Evolutionary conservation across 2,888 invertebrate genomes (phyloP).

Genomic region (Iphiclides podalirius): DNA sequence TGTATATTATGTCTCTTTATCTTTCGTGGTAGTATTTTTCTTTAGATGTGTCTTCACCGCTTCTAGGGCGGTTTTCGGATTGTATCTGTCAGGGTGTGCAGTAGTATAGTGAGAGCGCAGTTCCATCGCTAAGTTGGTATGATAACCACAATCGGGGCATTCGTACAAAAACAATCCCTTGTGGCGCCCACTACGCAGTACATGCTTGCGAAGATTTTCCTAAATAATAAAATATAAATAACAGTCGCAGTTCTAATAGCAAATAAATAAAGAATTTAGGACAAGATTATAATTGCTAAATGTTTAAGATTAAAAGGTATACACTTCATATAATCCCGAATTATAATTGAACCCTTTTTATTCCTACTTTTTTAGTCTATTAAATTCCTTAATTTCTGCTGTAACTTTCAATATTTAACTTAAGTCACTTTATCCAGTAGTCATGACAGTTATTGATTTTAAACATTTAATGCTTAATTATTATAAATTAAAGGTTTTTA

Average conservation of each 20-base stretch:
- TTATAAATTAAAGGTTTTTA: too few relatives aligned
- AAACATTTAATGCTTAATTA: too few relatives aligned
- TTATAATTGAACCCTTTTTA: too few relatives aligned
- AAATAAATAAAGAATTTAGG: too few relatives aligned
- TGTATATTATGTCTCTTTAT: too few relatives aligned
- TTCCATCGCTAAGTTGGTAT: constrained; percentile 84
- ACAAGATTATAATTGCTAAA: too few relatives aligned
- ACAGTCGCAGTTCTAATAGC: background rate
- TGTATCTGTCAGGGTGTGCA: constrained; percentile 77
- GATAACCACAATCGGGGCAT: constrained; percentile 83
- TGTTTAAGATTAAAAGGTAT: constrained; percentile 10
- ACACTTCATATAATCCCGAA: too few relatives aligned
- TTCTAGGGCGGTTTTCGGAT: constrained; percentile 69
- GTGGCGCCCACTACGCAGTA: constrained; percentile 88
- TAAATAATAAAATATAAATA: constrained; percentile 42
- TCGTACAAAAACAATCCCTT: constrained; percentile 88
- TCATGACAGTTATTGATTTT: too few relatives aligned
- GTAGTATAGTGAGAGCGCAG: constrained; percentile 83
- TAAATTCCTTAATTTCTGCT: too few relatives aligned
- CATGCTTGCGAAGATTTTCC: constrained; percentile 94
- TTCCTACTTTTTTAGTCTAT: too few relatives aligned
- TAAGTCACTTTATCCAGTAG: too few relatives aligned
- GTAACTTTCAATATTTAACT: too few relatives aligned
- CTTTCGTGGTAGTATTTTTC: constrained; percentile 23
- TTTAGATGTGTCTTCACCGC: constrained; percentile 56